These are phyloP conservation scores for Arnoldichthys spilopterus DNA, from an alignment of 2,797 vertebrate genomes.

Conservation along the genomic window DNA sequence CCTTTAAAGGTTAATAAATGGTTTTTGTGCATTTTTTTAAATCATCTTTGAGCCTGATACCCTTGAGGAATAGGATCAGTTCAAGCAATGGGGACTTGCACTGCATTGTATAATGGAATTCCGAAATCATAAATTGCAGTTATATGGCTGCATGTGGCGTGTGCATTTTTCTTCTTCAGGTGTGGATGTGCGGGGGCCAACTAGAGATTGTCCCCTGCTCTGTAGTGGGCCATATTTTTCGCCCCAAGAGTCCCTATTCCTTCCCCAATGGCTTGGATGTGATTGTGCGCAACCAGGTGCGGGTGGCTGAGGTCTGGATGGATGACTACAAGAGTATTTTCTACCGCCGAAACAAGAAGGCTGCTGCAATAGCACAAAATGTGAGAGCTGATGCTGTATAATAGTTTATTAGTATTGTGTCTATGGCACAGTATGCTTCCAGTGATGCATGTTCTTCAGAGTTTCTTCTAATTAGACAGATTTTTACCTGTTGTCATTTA, in stretches of 20 bases:
- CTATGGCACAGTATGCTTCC: background rate
- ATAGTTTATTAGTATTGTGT: too few species aligned
- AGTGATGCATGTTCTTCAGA: too few species aligned
- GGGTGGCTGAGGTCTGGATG: slow-evolving; percentile 90
- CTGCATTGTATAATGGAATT: background rate
- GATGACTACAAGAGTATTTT: slow-evolving; percentile 84
- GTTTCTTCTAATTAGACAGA: too few species aligned
- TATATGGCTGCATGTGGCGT: background rate
- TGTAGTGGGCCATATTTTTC: slow-evolving; percentile 87
- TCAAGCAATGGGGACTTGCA: background rate
- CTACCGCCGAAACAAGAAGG: slow-evolving; percentile 80
- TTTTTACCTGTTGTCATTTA: too few species aligned
- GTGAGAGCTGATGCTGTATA: slow-evolving; percentile 60
- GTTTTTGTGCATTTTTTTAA: background rate
- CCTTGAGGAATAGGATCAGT: background rate
- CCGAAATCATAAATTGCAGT: background rate
- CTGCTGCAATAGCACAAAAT: slow-evolving; percentile 77
- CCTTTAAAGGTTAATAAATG: background rate
- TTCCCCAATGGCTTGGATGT: slow-evolving; percentile 79
- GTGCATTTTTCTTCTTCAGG: slow-evolving; percentile 62
- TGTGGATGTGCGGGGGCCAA: slow-evolving; percentile 88
- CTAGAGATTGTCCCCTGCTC: slow-evolving; percentile 89
- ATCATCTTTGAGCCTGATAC: background rate
- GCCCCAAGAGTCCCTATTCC: slow-evolving; percentile 81
- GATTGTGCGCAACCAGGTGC: slow-evolving; percentile 81